Conservation (phyloP, 2,113 vertebrate species). For the Desmodus rotundus region DNA sequence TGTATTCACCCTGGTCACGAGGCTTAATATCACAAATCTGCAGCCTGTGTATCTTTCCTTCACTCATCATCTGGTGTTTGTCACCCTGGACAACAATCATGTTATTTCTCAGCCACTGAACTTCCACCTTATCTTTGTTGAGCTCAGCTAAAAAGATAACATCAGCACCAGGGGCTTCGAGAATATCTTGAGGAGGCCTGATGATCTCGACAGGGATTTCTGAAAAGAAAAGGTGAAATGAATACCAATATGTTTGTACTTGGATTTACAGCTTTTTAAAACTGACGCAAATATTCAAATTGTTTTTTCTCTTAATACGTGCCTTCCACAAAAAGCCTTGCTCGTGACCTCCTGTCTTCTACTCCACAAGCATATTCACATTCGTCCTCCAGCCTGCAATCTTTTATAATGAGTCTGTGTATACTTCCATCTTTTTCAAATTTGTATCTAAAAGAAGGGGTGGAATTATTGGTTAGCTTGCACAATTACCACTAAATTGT, state of each 20-base stretch:
- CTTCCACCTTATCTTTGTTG: constrained; percentile 97
- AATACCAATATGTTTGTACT: constrained; percentile 24
- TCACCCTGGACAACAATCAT: constrained; percentile 97
- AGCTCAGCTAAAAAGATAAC: constrained; percentile 93
- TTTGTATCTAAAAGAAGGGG: constrained; percentile 84
- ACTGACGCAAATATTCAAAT: constrained; percentile 7
- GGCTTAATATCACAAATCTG: constrained; percentile 96
- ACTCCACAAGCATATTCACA: constrained; percentile 97
- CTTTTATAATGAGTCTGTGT: constrained; percentile 90
- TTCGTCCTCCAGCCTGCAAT: constrained; percentile 95
- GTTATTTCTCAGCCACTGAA: constrained; percentile 98
- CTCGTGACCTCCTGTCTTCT: constrained; percentile 94
- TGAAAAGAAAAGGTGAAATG: constrained; percentile 73
- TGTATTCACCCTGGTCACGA: constrained; percentile 97
- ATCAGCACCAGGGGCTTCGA: constrained; percentile 92
- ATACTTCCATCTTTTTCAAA: constrained; percentile 93
- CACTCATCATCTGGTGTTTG: constrained; percentile 99
- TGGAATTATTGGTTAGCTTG: constrained; percentile 44
- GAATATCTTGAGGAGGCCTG: constrained; percentile 91
- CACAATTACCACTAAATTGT: constrained; percentile 1
- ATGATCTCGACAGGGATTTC: constrained; percentile 98
- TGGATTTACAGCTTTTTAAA: not conserved
- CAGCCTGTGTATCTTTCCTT: constrained; percentile 93
- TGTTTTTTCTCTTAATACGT: constrained; percentile 1
- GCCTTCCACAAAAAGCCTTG: constrained; percentile 98